Evolutionary conservation across 2,797 vertebrate species (phyloP), one percentile per base, ranked within the genome.

Genomic region (Fundulus diaphanus): DNA sequence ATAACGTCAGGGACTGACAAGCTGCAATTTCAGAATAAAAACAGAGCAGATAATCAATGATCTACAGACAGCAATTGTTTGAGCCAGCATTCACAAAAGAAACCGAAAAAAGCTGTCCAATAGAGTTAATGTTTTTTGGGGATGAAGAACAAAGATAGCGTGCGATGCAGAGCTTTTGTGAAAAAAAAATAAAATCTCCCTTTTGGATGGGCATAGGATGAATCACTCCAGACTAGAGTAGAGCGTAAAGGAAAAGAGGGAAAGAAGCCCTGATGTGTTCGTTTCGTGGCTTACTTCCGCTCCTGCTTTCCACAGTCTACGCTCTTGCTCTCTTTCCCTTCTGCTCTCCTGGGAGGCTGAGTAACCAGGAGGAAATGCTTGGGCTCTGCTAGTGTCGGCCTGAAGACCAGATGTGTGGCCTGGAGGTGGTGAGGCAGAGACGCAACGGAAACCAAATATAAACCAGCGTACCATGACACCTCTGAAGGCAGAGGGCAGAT

Each of bases 331-430:
- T 65, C 77, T 80, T 81, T 72, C 84, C 77, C 73, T 84, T 72
- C 81, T 84, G 82, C 85, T 91, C 93, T 92, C 92, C 87, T 82
- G 91, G 91, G 93, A 93, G 87, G 85, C 87, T 95, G 94, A 95
- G 91, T 94, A 95, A 95, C 93, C 89, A 90, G 87, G 82, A 91
- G 93, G 93, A 95, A 95, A 95, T 93, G 93, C 92, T 92, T 89
- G 90, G 90, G 88, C 88, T 91, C 85, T 93, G 93, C 92, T 92
- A 93, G 90, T 89, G 88, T 89, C 77, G 82, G 91, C 87, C 88
- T 92, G 92, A 93, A 88, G 88, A 94, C 88, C 95, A 95, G 94
- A 95, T 95, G 94, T 93, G 92, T 90, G 89, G 92, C 92, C 90
- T 92, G 80, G 86, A 93, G 92, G 92, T 92, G 92, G 90, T 90